Evolutionary conservation across 2,888 invertebrate species (phyloP).

Genomic region (Polymixis flavicincta): DNA sequence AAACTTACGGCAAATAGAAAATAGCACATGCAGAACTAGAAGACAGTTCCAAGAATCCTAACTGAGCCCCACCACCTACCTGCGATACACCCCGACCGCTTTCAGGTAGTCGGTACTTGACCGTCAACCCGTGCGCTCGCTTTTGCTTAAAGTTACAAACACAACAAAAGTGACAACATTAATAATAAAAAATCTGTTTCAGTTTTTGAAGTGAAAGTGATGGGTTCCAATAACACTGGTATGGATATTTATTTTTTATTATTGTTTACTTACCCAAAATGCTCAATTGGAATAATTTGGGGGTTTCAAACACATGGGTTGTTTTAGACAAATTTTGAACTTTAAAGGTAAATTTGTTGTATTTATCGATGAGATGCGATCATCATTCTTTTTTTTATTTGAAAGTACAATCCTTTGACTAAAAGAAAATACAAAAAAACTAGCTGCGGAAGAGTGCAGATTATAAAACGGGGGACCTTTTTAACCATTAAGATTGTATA

Average conservation of each 20-base stretch:
- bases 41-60: not conserved
- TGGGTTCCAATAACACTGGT: not conserved
- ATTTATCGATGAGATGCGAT: too few relatives aligned
- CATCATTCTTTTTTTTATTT: conserved; percentile 1
- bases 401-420: conserved; percentile 5
- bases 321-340: too few relatives aligned
- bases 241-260: not conserved
- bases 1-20: not conserved
- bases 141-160: not conserved
- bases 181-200: not conserved
- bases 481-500: not conserved
- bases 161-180: not conserved
- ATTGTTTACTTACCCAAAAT: conserved; percentile 1
- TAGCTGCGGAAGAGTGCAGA: conserved; percentile 2
- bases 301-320: too few relatives aligned
- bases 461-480: conserved; percentile 1
- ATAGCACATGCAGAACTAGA: not conserved
- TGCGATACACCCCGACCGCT: too few relatives aligned
- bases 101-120: too few relatives aligned
- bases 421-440: conserved; percentile 11
- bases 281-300: too few relatives aligned
- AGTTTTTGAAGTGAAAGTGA: not conserved
- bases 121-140: not conserved
- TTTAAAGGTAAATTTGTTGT: too few relatives aligned
- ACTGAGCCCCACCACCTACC: not conserved